These are phyloP conservation scores for Carduelis carduelis DNA, from an alignment of 2,797 vertebrate genomes.

Conservation along the genomic window DNA sequence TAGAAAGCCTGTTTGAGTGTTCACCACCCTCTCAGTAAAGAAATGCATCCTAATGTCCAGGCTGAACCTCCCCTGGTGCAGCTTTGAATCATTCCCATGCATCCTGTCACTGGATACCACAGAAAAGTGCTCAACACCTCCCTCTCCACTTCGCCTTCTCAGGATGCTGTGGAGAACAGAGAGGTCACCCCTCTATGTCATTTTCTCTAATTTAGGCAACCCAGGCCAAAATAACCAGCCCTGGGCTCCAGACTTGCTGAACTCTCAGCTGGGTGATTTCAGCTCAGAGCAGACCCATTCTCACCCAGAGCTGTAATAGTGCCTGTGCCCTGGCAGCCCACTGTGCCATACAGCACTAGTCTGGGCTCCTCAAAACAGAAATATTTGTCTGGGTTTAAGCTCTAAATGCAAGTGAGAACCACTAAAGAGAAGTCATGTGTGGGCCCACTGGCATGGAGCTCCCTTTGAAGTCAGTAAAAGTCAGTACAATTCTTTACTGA, in stretches of 20 bases:
- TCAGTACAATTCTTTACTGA: no score
- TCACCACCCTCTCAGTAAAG: neutral
- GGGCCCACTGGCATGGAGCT: neutral
- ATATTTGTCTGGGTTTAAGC: neutral
- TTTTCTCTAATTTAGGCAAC: neutral
- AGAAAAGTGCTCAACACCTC: neutral
- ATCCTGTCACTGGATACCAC: neutral
- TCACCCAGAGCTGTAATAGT: neutral
- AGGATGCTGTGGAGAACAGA: neutral
- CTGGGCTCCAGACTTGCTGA: neutral
- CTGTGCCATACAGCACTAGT: neutral
- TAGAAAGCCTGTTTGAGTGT: neutral
- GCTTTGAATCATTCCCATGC: accelerated
- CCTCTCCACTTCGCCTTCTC: neutral
- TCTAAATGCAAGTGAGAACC: neutral
- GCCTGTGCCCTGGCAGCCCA: neutral
- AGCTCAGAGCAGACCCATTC: neutral
- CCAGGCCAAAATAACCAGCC: neutral
- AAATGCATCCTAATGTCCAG: neutral
- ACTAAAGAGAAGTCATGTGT: neutral
- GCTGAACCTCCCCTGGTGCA: neutral
- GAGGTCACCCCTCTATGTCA: neutral
- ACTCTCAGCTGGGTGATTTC: neutral
- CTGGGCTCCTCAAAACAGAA: neutral
- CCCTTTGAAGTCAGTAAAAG: neutral